Base-by-base conservation (phyloP, 1,140 invertebrate genomes). In the Cardiocondyla obscurior region DNA sequence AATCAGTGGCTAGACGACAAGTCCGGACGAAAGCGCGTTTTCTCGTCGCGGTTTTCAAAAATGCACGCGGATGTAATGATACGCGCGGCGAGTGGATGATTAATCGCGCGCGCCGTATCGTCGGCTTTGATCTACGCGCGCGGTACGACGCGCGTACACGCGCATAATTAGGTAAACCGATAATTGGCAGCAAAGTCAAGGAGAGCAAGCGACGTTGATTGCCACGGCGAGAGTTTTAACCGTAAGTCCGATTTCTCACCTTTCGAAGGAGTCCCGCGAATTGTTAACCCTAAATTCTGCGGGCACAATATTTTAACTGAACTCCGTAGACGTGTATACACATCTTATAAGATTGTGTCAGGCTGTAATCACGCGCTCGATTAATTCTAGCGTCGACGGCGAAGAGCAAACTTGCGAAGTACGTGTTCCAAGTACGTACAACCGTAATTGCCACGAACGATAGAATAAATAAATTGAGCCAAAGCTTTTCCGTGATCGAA, bases 111-210 rank as follows among this genome's bases (percentile, higher is more conserved):
- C 44, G 19, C 58, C 33, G 73, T 76, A 76, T 76, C 73, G 12
- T 49, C 58, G 22, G 30, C 33, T 36, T 28, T 42, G 42, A 76
- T 76, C 57, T 49, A 49, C 42, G 72, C 57, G n/a, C 42, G 55
- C 53, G 25, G 39, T 19, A n/a, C 72, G 72, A 46, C 33, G 55
- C 33, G 39, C 72, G n/a, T 30, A 28, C 33, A 46, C 55, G 19
- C 36, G 33, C 62, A 57, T 70, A 81, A 81, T 81, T 81, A 70
- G 76, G 64, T 70, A 70, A 81, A 70, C 51, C 76, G 76, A 81
- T 81, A 81, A 81, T 81, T 81, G 76, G 46, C 76, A 22, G 16
- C 33, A 30, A 70, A 49, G 76, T 65, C 65, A 69, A 55, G 28
- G 36, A 79, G 64, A 64, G 46, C 64, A 55, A 39, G 36, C 25